Conservation (phyloP, 2,113 vertebrate genomes). For the Acinonyx jubatus region DNA sequence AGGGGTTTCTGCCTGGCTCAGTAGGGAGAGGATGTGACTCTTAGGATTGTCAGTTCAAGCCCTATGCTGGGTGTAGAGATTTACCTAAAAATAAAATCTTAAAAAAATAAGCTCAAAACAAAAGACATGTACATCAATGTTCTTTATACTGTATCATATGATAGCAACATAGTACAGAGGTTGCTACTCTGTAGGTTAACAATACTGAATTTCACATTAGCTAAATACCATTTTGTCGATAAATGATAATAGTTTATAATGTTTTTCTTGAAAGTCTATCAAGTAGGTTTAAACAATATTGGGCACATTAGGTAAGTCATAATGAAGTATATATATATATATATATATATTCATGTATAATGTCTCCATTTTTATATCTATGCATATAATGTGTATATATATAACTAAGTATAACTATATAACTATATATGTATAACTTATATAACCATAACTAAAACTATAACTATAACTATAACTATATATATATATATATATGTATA, state of each 20-base stretch:
- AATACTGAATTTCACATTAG: neutral
- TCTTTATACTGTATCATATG: neutral
- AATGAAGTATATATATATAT: neutral
- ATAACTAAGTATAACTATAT: neutral
- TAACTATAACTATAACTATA: neutral
- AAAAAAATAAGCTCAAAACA: neutral
- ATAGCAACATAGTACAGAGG: neutral
- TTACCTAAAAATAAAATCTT: neutral
- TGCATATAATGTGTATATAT: neutral
- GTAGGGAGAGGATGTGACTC: neutral
- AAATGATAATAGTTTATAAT: neutral
- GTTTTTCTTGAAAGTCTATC: neutral
- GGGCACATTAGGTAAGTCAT: neutral
- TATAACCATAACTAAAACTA: no score
- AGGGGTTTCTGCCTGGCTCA: neutral
- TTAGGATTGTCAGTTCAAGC: neutral
- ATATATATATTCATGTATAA: neutral
- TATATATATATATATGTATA: neutral
- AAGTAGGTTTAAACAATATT: neutral
- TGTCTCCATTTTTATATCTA: neutral
- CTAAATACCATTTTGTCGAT: neutral
- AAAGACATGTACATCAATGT: neutral
- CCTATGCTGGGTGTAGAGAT: neutral
- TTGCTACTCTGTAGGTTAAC: neutral
- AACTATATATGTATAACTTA: neutral